Evolutionary conservation across 2,113 vertebrate species (phyloP).

Genomic region (Python bivittatus): DNA sequence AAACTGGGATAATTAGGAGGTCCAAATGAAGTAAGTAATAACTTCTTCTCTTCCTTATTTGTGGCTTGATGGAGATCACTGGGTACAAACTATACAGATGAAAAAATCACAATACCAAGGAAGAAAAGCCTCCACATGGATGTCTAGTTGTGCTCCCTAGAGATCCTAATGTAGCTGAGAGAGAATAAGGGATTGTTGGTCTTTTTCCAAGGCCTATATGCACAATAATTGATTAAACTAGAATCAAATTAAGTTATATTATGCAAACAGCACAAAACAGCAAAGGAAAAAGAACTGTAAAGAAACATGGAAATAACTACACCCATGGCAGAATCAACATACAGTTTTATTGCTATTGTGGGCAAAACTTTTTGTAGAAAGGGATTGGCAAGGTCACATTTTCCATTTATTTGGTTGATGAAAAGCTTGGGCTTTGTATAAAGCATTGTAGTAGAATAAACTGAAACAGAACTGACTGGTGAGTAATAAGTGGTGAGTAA

Average conservation of each 20-base stretch:
- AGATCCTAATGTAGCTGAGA: not conserved
- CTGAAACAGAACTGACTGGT: not conserved
- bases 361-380: not conserved
- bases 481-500: not conserved
- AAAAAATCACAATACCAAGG: not conserved
- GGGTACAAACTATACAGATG: not conserved
- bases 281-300: not conserved
- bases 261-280: not conserved
- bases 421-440: not conserved
- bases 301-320: not conserved
- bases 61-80: not conserved
- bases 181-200: not conserved
- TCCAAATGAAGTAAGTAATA: not conserved
- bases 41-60: not conserved
- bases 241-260: not conserved
- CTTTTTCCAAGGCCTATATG: not conserved
- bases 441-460: not conserved
- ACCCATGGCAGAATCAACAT: not conserved
- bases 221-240: not conserved
- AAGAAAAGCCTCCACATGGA: not conserved
- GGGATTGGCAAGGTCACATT: not conserved
- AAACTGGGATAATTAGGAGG: not conserved
- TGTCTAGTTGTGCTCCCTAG: not conserved
- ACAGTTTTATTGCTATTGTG: not conserved
- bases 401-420: not conserved